Evolutionary conservation across 1,140 invertebrate species (phyloP), one percentile per base, ranked within the genome.

Genomic region (Gryon sp.): DNA sequence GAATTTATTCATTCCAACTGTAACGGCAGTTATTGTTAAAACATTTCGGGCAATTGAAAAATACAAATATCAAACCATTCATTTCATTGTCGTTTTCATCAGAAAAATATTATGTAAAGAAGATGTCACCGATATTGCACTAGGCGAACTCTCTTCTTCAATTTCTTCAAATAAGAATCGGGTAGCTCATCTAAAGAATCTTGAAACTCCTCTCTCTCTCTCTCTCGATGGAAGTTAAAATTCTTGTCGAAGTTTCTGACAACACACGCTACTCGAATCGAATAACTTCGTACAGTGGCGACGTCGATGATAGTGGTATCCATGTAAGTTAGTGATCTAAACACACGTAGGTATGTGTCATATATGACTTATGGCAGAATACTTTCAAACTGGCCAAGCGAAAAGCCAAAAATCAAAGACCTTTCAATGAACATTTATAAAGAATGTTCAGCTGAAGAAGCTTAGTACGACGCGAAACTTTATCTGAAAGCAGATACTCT

Each of bases 211-310:
- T 41, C 9, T 46, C 36, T 43, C 28, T n/a, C n/a, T n/a, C n/a
- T n/a, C n/a, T n/a, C n/a, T n/a, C 15, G 2, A 28, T 14, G 8
- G 8, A 26, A 60, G 34, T 30, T 46, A 52, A 50, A 50, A 41
- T 63, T 63, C 34, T 63, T 63, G 7, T 11, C 34, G 9, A 63
- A 63, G 34, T 52, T 63, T 12, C 8, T 12, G 15, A 14, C 32
- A 12, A 16, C 15, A 14, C 32, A 40, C 16, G 41, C 55, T 63
- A 22, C 45, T 48, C 16, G 18, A 53, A 40, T 65, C 46, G 36
- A 63, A 63, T 50, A 63, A 63, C 45, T 63, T 63, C 52, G 45
- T 18, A 15, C 26, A 46, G 24, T 28, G 18, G 59, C 36, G 24
- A 41, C 45, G 12, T 14, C 45, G 46, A 52, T 52, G 59, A 52